Percentiles rank a stretch among this genome's conserved stretches.
Evolutionary conservation across 2,797 vertebrate species (phyloP).

Genomic region (Salarias fasciatus): DNA sequence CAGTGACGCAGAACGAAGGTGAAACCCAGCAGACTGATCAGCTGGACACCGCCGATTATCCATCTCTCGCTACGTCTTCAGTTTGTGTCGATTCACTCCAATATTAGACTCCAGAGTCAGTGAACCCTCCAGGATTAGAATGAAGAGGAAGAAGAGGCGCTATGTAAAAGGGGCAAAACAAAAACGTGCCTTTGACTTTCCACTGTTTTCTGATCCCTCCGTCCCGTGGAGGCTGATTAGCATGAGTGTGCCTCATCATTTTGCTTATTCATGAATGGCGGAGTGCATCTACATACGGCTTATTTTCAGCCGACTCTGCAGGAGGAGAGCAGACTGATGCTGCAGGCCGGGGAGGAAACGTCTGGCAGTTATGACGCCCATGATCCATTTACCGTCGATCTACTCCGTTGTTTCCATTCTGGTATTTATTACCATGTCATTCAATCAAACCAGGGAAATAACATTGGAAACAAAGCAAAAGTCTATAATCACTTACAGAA

Average conservation of each 20-base stretch:
- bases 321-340: slow-evolving; percentile 9
- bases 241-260: slow-evolving; percentile 45
- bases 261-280: slow-evolving; percentile 57
- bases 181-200: slow-evolving; percentile 34
- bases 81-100: too few species aligned
- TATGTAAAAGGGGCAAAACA: slow-evolving; percentile 12
- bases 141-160: neutral
- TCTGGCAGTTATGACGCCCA: neutral
- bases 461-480: too few species aligned
- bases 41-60: too few species aligned
- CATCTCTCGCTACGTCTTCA: too few species aligned
- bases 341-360: neutral
- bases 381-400: neutral
- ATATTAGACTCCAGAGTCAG: too few species aligned
- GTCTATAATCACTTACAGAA: too few species aligned
- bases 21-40: slow-evolving; percentile 3
- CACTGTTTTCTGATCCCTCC: neutral
- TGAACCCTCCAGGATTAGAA: neutral
- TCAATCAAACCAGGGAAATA: too few species aligned
- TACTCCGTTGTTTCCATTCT: neutral
- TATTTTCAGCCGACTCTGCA: slow-evolving; percentile 22
- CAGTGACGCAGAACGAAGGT: slow-evolving; percentile 38
- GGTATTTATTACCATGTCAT: too few species aligned
- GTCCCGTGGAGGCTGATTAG: slow-evolving; percentile 57
- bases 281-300: slow-evolving; percentile 33